A percentile compares a stretch with the other conserved stretches of the same genome.
These are phyloP conservation scores for Caenorhabditis virilis DNA, from an alignment of 2,888 invertebrate species.

Conservation along the genomic window DNA sequence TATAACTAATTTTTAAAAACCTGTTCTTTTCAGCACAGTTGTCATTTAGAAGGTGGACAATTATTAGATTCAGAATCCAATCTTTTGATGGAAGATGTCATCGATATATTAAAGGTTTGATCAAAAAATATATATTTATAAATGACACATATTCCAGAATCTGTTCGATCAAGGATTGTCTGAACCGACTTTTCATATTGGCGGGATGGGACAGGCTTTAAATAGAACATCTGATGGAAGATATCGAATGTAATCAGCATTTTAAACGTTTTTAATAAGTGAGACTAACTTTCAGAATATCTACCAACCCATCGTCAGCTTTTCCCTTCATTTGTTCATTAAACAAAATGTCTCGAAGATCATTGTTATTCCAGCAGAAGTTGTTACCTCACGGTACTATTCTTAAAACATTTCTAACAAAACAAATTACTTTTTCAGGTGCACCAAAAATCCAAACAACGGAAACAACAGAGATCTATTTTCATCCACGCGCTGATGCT, in stretches of 20 bases:
- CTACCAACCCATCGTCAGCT: constrained; percentile 35
- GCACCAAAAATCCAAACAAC: constrained; percentile 36
- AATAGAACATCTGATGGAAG: constrained; percentile 26
- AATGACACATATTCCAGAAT: background rate
- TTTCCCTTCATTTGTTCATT: constrained; percentile 55
- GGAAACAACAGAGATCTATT: constrained; percentile 44
- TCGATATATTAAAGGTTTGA: constrained; percentile 21
- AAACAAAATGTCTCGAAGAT: constrained; percentile 38
- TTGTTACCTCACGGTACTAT: constrained; percentile 37
- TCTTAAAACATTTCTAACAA: background rate
- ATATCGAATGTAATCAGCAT: constrained; percentile 44
- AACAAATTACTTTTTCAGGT: constrained; percentile 19
- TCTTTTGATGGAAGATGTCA: constrained; percentile 23
- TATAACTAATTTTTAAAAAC: background rate
- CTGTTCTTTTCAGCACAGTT: constrained; percentile 11
- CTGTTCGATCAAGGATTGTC: constrained; percentile 26
- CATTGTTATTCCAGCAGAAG: constrained; percentile 51
- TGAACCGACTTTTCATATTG: constrained; percentile 33
- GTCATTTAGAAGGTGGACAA: constrained; percentile 32
- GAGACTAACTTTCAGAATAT: constrained; percentile 37
- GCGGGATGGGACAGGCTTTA: constrained; percentile 32
- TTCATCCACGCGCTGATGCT: constrained; percentile 41
- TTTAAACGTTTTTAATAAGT: no score
- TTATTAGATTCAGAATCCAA: constrained; percentile 20
- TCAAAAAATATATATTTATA: background rate